phyloP scores from a whole-genome alignment of 2,888 invertebrate genomes.

The Coelopa pilipes region DNA sequence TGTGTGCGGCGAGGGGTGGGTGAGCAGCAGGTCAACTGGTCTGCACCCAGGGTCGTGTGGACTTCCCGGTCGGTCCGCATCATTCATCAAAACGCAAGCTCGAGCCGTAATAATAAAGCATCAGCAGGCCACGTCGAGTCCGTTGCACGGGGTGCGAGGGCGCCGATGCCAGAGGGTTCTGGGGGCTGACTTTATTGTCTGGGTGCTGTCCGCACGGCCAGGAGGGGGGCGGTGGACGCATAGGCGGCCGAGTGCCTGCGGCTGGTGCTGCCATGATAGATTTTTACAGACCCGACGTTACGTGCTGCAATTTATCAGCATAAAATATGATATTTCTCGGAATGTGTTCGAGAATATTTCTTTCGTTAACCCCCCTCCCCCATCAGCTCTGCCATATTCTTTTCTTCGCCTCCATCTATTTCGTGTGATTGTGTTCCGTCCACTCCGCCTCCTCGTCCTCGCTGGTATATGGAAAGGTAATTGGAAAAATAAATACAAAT shows the following conservation, averaged over 20 bases:
- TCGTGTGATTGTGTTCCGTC: not conserved
- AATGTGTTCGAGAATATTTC: too few species aligned
- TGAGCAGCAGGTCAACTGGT: not conserved
- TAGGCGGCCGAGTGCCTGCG: not conserved
- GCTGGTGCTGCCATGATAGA: too few species aligned
- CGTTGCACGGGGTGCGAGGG: not conserved
- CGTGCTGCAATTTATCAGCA: slow-evolving; percentile 4
- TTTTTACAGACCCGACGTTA: not conserved
- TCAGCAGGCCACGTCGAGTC: not conserved
- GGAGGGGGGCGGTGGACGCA: not conserved
- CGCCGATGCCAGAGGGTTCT: not conserved
- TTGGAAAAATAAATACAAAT: too few species aligned
- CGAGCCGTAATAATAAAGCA: slow-evolving; percentile 3
- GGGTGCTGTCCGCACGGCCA: not conserved
- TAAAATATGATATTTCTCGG: not conserved
- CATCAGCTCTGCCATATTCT: too few species aligned
- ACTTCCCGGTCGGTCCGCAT: not conserved
- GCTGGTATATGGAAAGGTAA: too few species aligned
- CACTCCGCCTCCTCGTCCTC: not conserved
- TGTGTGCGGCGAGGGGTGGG: too few species aligned
- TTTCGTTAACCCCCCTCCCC: too few species aligned
- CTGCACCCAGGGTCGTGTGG: too few species aligned
- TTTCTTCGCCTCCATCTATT: too few species aligned
- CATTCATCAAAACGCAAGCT: slow-evolving; percentile 5
- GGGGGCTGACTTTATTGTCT: slow-evolving; percentile 3